Percentiles rank a stretch among this genome's conserved stretches.
These are phyloP conservation scores for Nannobrachium achirus DNA, from an alignment of 2,113 vertebrate species.

Conservation along the genomic window DNA sequence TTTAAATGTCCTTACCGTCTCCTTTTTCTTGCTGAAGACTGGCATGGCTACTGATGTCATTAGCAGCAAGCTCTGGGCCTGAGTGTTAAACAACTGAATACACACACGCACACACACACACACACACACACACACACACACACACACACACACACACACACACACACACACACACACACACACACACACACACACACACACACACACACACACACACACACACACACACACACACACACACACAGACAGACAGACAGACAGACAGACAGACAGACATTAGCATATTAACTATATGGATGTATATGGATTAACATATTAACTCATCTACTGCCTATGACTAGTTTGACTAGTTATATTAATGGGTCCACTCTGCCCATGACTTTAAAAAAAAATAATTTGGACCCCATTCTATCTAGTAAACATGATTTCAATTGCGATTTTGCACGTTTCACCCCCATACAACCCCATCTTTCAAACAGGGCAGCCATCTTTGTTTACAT, in stretches of 20 bases:
- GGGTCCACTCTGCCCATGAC: too few relatives aligned
- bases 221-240: not conserved
- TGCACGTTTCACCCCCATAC: too few relatives aligned
- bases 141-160: slow-evolving; percentile 15
- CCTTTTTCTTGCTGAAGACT: slow-evolving; percentile 97
- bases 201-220: not conserved
- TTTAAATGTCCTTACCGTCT: slow-evolving; percentile 83
- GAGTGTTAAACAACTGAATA: slow-evolving; percentile 86
- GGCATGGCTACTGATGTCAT: slow-evolving; percentile 98
- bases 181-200: not conserved
- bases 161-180: not conserved
- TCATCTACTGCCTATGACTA: too few relatives aligned
- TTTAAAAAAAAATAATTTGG: too few relatives aligned
- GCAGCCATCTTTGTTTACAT: too few relatives aligned
- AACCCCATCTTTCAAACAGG: too few relatives aligned
- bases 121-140: not conserved
- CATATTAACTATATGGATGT: not conserved
- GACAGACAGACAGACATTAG: not conserved
- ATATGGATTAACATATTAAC: too few relatives aligned
- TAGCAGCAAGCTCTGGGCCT: slow-evolving; percentile 87
- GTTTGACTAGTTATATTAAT: too few relatives aligned
- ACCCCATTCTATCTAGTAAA: too few relatives aligned
- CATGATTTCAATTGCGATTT: too few relatives aligned
- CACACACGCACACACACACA: not conserved
- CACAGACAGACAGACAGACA: not conserved